Percentiles rank a stretch among this genome's conserved stretches.
Conservation (phyloP, 2,888 invertebrate species). For the Pimpla rufipes region DNA sequence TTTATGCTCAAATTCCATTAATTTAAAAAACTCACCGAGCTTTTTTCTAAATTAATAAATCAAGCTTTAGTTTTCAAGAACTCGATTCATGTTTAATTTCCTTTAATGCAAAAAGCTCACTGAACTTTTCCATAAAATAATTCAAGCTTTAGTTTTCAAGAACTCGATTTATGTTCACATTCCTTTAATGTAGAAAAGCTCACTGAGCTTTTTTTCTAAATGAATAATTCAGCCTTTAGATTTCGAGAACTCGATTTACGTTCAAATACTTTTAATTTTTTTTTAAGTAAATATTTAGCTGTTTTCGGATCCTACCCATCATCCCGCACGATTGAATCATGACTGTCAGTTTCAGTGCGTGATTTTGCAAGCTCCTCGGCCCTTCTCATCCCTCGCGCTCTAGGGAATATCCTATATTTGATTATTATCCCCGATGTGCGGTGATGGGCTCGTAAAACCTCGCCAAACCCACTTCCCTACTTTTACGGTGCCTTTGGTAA, state of each 20-base stretch:
- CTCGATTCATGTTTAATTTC: too few species aligned
- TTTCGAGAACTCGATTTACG: too few species aligned
- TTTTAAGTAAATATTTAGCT: too few species aligned
- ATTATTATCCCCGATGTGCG: neutral
- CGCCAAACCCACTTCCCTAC: neutral
- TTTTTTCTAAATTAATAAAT: too few species aligned
- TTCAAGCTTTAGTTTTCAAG: neutral
- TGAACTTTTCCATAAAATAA: neutral
- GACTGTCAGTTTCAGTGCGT: neutral
- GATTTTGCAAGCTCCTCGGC: neutral
- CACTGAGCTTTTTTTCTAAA: too few species aligned
- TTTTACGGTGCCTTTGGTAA: slow-evolving; percentile 3
- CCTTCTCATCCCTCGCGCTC: neutral
- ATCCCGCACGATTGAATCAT: slow-evolving; percentile 1
- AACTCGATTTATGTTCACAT: neutral
- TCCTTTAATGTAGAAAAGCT: neutral
- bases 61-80: too few species aligned
- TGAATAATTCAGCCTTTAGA: too few species aligned
- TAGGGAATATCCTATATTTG: slow-evolving; percentile 1
- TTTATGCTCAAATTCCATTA: neutral
- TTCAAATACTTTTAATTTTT: too few species aligned
- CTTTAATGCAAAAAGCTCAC: neutral
- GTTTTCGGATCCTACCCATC: too few species aligned
- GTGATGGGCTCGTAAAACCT: neutral
- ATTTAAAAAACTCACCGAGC: neutral